Base-by-base conservation (phyloP, 2,888 invertebrate genomes). In the Sinodicranocentrus sp. region DNA sequence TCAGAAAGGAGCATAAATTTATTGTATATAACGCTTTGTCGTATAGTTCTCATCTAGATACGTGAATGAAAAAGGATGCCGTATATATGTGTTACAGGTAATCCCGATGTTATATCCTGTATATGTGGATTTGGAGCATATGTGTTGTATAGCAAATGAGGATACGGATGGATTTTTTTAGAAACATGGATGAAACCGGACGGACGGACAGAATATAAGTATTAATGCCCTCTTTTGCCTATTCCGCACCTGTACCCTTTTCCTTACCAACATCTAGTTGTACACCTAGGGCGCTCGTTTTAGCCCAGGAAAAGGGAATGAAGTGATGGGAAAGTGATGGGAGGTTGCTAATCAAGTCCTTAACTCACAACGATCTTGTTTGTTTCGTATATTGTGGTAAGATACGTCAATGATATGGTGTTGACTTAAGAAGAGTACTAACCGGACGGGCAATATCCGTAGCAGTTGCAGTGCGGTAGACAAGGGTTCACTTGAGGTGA, bases 221-320 rank as follows among this genome's bases (percentile, higher is more conserved):
- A 52, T 33, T 68, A 10, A 39, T 61, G 59, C 17, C 6, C 59
- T 25, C 28, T 26, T 13, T 19, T 23, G 25, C 44, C 72, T 43
- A 67, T 67, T 82, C 61, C 68, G 75, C 82, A 82, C 82, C 82
- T 82, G 82, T 82, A 75, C 48, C 65, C 65, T 67, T 57, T 72
- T 43, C 72, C n/a, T 8, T n/a, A n/a, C n/a, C n/a, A 26, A 39
- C 43, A 17, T 72, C 52, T 10, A 71, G 39, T 63, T 71, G 26
- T 26, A 80, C 73, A 80, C 80, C 73, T 80, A 65, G 72, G 75
- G 82, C 73, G 75, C 82, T 73, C 70, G 67, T 75, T 82, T 75
- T 21, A 73, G n/a, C 39, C 17, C 44, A 39, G 26, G 71, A 70
- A 63, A 61, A 61, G 48, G 39, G 19, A 39, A 48, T 59, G 23